Evolutionary conservation across 1,140 invertebrate species (phyloP).

Genomic region (Aphis gossypii): DNA sequence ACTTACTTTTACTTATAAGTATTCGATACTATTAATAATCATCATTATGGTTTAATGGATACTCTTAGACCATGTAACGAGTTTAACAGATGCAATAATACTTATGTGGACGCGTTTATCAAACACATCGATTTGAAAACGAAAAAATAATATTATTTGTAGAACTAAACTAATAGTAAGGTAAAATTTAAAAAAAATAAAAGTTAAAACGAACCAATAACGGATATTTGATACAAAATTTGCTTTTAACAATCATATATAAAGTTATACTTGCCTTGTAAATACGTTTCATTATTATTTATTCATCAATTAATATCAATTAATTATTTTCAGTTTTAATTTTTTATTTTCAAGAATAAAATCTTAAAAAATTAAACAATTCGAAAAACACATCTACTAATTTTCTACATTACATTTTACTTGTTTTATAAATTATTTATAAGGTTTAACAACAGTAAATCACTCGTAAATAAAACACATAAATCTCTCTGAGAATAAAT

Average conservation of each 20-base stretch:
- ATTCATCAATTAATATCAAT: neutral
- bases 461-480: neutral
- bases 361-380: neutral
- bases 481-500: conserved; percentile 35
- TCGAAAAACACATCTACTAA: neutral
- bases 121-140: neutral
- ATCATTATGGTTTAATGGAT: neutral
- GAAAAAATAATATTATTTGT: neutral
- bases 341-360: neutral
- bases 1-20: neutral
- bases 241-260: neutral
- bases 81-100: neutral
- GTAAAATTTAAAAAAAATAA: neutral
- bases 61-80: neutral
- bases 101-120: neutral
- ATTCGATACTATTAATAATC: neutral
- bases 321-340: neutral
- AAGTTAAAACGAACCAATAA: neutral
- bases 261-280: neutral
- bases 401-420: conserved; percentile 1
- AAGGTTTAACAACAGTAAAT: neutral
- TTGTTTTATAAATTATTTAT: conserved; percentile 19
- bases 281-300: neutral
- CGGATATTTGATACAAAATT: neutral
- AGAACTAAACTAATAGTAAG: neutral